Conservation (phyloP, 2,113 vertebrate genomes). For the Myotis yumanensis region DNA sequence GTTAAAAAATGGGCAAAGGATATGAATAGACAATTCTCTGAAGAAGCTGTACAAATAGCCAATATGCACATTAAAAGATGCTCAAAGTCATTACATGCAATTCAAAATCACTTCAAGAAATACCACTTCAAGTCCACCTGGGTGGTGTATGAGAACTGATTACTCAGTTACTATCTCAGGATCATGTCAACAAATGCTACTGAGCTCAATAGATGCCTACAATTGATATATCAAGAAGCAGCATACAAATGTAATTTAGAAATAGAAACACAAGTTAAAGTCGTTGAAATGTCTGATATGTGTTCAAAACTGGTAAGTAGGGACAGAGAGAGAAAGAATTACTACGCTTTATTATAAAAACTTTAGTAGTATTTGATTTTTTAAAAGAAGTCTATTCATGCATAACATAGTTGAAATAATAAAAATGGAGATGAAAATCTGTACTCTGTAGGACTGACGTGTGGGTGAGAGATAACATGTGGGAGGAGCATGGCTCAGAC, state of each 20-base stretch:
- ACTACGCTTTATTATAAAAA: neutral
- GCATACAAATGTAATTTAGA: neutral
- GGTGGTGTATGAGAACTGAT: neutral
- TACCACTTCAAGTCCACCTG: neutral
- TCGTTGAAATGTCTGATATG: neutral
- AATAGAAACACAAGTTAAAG: neutral
- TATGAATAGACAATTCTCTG: neutral
- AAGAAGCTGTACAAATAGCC: neutral
- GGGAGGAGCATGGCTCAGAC: neutral
- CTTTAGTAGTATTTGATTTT: neutral
- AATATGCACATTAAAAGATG: neutral
- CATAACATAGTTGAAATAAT: neutral
- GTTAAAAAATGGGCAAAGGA: neutral
- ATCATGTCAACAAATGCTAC: neutral
- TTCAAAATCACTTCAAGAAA: neutral
- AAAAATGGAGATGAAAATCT: neutral
- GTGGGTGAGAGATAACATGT: too few species aligned
- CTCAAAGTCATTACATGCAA: neutral
- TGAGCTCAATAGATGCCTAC: neutral
- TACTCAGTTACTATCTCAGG: neutral
- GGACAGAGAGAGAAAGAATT: neutral
- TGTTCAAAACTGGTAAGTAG: neutral
- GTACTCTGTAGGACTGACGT: accelerated
- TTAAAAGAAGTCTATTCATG: neutral
- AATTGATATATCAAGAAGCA: neutral